Evolutionary conservation across 2,113 vertebrate species (phyloP), one percentile per base, ranked within the genome.

Genomic region (Trogon melanurus): DNA sequence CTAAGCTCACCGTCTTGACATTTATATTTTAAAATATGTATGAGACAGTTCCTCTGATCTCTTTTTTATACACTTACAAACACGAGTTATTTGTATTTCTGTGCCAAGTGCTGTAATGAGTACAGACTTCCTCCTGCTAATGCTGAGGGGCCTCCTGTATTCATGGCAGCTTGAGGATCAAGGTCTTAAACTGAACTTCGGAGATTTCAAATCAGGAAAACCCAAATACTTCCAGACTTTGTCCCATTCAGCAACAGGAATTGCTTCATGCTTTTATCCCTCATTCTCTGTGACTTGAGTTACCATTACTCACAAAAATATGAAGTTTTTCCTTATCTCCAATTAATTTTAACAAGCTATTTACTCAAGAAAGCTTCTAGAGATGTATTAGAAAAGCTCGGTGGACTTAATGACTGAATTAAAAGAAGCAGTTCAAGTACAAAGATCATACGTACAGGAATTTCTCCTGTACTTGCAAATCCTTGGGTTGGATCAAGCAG

Each of bases 1-100:
- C 74, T 82, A 88, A 94, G 51, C 79, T 94, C 54, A 60, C 27
- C 79, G 76, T 88, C 92, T 86, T 94, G 93, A 91, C 69, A 60
- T 90, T 83, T 83, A 53, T 72, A 74, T 70, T 87, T 88, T 94
- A 88, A 96, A 96, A 94, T 94, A 96, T 91, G 88, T 60, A 95
- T 96, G 88, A 96, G 73, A 67, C 66, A 88, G 71, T 76, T 91
- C 79, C 60, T 96, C 72, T 94, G 91, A 95, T 96, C 79, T 94
- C 65, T 80, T 88, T 88, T 60, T 79, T 89, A 29, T 95, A 62
- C 23, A 10, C 54, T 85, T 79, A 56, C 16, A 76, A 93, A 82
- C 44, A 75, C 50, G 51, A 91, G 74, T 83, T 91, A 78, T 62
- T 93, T 91, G 72, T 80, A 72, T 74, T 94, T 93, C 79, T 71